Percentiles rank a stretch among this genome's conserved stretches.
These are phyloP conservation scores for Drosophila sordidula DNA, from an alignment of 2,888 invertebrate species.

Conservation along the genomic window DNA sequence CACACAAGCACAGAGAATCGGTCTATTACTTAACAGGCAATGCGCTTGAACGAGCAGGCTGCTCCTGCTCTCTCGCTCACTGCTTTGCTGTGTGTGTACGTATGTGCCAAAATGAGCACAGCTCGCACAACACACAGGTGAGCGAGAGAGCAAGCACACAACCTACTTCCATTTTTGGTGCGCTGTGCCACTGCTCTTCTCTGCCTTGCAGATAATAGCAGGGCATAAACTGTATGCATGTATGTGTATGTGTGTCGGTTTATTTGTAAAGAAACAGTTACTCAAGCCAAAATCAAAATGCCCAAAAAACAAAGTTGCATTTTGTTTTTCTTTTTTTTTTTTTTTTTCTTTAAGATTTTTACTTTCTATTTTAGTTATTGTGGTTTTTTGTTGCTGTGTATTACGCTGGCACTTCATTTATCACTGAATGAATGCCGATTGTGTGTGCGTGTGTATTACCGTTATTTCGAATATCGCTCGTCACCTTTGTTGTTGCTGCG, in stretches of 20 bases:
- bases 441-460: slow-evolving; percentile 30
- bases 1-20: slow-evolving; percentile 39
- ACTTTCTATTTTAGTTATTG: slow-evolving; percentile 54
- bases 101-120: slow-evolving; percentile 40
- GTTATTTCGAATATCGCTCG: slow-evolving; percentile 42
- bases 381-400: slow-evolving; percentile 27
- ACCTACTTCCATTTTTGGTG: slow-evolving; percentile 65
- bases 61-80: slow-evolving; percentile 24
- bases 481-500: slow-evolving; percentile 14
- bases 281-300: slow-evolving; percentile 51
- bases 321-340: slow-evolving; percentile 22
- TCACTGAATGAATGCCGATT: slow-evolving; percentile 24
- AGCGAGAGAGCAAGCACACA: slow-evolving; percentile 40
- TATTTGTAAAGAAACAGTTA: slow-evolving; percentile 53
- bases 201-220: slow-evolving; percentile 24
- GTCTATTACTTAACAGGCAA: slow-evolving; percentile 75
- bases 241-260: slow-evolving; percentile 6
- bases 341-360: slow-evolving; percentile 43
- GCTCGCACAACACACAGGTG: slow-evolving; percentile 32
- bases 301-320: slow-evolving; percentile 42
- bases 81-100: neutral
- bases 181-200: slow-evolving; percentile 8
- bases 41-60: slow-evolving; percentile 39
- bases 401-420: slow-evolving; percentile 49
- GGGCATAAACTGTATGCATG: slow-evolving; percentile 7